Evolutionary conservation across 2,888 invertebrate genomes (phyloP).

Genomic region (Gnatocerus cornutus): DNA sequence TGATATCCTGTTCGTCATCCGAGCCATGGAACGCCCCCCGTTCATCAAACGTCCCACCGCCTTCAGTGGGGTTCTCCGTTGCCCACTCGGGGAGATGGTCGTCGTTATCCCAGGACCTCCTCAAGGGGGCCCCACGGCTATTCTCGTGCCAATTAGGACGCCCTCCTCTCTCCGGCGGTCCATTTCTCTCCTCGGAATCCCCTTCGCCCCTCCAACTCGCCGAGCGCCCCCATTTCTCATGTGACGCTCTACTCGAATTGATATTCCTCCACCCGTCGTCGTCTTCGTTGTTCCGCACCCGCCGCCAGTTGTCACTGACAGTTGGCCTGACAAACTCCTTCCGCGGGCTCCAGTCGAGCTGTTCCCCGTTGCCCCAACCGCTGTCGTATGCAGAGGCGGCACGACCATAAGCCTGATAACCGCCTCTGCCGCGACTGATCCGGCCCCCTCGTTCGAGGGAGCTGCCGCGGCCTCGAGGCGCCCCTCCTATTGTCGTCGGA

Average conservation of each 20-base stretch:
- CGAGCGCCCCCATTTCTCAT: constrained; percentile 73
- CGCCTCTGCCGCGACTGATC: constrained; percentile 63
- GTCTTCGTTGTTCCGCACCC: constrained; percentile 70
- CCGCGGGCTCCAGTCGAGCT: constrained; percentile 76
- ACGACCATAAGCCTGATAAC: constrained; percentile 66
- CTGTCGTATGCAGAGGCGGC: constrained; percentile 68
- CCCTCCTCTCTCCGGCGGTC: constrained; percentile 62
- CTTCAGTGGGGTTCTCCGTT: constrained; percentile 86
- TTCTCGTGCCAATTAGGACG: constrained; percentile 73
- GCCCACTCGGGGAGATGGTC: constrained; percentile 77
- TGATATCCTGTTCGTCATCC: constrained; percentile 71
- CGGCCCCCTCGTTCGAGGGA: constrained; percentile 71
- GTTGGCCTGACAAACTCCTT: constrained; percentile 73
- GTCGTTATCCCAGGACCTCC: constrained; percentile 66
- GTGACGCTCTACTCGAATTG: constrained; percentile 53
- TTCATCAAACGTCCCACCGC: constrained; percentile 95
- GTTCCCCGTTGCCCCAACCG: constrained; percentile 75
- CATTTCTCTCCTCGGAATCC: constrained; percentile 64
- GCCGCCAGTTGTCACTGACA: constrained; percentile 72
- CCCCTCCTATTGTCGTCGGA: constrained; percentile 65
- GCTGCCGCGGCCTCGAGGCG: constrained; percentile 70
- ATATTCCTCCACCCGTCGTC: constrained; percentile 70
- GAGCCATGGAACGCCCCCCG: constrained; percentile 94
- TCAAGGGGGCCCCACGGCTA: constrained; percentile 56
- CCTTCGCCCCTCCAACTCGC: constrained; percentile 68